Evolutionary conservation across 2,113 vertebrate genomes (phyloP), one percentile per base, ranked within the genome.

Genomic region (Bagarius yarrelli): DNA sequence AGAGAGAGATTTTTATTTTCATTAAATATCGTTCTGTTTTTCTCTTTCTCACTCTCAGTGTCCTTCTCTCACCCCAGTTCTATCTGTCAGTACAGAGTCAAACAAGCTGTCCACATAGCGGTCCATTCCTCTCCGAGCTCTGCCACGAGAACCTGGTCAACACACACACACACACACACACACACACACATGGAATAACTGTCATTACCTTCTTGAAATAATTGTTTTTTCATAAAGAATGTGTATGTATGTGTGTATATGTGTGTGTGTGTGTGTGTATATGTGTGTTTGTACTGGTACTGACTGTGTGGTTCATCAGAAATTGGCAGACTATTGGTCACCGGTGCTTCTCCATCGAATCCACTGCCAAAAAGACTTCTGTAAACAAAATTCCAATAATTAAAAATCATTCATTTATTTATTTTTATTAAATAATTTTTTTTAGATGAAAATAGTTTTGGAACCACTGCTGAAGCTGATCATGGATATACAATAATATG

Each of bases 31-130:
- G n/a, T 18, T 53, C 70, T 73, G n/a, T n/a, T 15, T 64, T 6
- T 52, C 16, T 75, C 15, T 69, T 23, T 59, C 63, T 36, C 44
- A 78, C 1, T 23, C 9, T 57, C 60, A 21, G 5, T 40, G 1
- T 76, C n/a, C 23, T 12, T 81, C 21, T 63, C 14, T 88, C 91
- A 99, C 98, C 93, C 90, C 93, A 18, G 92, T 93, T 86, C 94
- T 94, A 0, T 94, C 96, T 60, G 95, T 95, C 72, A 99, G 93
- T 23, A 96, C 97, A 0, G 97, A 96, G 84, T 96, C 94, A 3
- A 99, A 99, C 83, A 99, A 94, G 83, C 96, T 98, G 89, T 99
- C 97, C 80, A 99, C 93, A 88, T 98, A 99, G 19, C 90, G 90
- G 81, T 99, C 98, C 93, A 99, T 92, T 19, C 95, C 96, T 83